Percentiles rank a stretch among this genome's conserved stretches.
These are phyloP conservation scores for Spicauda simplicius DNA, from an alignment of 2,888 invertebrate genomes.

Conservation along the genomic window DNA sequence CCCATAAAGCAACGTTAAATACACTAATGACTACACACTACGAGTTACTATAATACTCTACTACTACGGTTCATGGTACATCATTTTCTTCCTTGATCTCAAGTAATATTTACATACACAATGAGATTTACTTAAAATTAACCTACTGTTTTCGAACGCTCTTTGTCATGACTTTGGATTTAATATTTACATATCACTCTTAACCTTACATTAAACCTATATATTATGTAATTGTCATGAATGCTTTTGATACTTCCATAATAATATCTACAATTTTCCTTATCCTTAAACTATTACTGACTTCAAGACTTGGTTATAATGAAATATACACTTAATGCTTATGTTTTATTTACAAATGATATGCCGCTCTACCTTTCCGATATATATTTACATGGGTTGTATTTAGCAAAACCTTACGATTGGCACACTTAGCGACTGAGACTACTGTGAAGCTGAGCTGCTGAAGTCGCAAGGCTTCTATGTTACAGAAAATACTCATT, in stretches of 20 bases:
- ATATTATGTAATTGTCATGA: background rate
- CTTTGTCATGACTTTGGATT: background rate
- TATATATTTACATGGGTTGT: slow-evolving; percentile 3
- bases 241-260: background rate
- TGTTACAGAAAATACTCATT: no score
- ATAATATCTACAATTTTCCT: background rate
- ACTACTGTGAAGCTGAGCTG: no score
- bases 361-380: slow-evolving; percentile 10
- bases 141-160: background rate
- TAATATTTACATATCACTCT: background rate
- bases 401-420: background rate
- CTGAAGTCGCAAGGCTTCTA: no score
- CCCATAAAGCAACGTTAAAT: background rate
- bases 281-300: no score
- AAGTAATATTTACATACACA: background rate
- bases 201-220: background rate
- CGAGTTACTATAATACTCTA: no score
- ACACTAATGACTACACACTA: background rate
- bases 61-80: background rate
- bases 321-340: slow-evolving; percentile 3
- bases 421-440: background rate
- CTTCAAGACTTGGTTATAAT: no score
- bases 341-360: slow-evolving; percentile 21
- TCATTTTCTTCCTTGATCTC: background rate
- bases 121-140: background rate